Percentiles rank a stretch among this genome's conserved stretches.
phyloP scores from a whole-genome alignment of 2,113 vertebrate genomes.

The Pongo abelii region DNA sequence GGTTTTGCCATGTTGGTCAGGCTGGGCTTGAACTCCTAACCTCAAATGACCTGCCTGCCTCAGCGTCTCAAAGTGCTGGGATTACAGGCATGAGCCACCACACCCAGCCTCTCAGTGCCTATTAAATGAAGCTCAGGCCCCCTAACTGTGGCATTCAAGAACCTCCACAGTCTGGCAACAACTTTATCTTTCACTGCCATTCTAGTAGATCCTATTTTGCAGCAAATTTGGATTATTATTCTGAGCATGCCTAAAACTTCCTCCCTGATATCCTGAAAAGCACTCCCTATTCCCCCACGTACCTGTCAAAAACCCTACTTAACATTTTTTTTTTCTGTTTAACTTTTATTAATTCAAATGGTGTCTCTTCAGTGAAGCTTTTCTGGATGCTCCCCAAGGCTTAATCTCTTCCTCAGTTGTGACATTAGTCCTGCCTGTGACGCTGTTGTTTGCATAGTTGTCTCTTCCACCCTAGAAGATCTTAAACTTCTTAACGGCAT shows the following conservation, averaged over 20 bases:
- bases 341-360: neutral
- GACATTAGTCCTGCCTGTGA: neutral
- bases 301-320: neutral
- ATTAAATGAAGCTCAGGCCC: neutral
- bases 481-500: neutral
- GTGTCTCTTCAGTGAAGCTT: neutral
- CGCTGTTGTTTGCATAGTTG: neutral
- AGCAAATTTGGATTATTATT: neutral
- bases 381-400: neutral
- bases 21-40: no score
- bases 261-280: neutral
- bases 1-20: no score
- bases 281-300: neutral
- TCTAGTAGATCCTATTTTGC: neutral
- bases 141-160: neutral
- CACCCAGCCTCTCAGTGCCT: neutral
- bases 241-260: neutral
- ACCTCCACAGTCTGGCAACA: neutral
- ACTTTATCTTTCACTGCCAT: neutral
- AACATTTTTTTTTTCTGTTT: neutral
- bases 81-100: no score
- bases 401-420: neutral
- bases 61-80: no score
- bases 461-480: neutral
- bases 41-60: no score